These are phyloP conservation scores for Chironomus striatipennis DNA, from an alignment of 1,140 invertebrate genomes.

Conservation along the genomic window DNA sequence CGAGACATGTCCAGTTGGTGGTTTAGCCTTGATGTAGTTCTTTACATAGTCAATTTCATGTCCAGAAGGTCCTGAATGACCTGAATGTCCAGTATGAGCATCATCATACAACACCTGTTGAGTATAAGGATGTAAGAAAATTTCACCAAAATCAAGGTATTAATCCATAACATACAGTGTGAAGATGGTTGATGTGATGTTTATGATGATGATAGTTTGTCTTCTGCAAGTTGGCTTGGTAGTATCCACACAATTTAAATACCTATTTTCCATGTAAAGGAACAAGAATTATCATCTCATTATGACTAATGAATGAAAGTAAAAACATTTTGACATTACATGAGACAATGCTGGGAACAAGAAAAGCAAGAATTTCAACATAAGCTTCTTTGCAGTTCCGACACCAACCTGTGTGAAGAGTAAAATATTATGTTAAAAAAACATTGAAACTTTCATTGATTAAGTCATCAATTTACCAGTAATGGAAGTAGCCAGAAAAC, in stretches of 20 bases:
- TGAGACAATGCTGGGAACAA: conserved; percentile 70
- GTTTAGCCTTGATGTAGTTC: conserved; percentile 37
- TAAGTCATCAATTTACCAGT: conserved; percentile 32
- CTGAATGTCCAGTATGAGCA: neutral
- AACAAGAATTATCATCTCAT: neutral
- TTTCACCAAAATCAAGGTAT: no score
- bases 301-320: neutral
- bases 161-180: conserved; percentile 49
- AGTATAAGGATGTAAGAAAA: no score
- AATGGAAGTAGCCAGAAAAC: conserved; percentile 65
- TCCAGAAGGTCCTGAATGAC: neutral
- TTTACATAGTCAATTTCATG: conserved; percentile 29
- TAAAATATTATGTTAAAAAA: neutral
- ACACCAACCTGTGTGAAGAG: conserved; percentile 49
- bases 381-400: conserved; percentile 69
- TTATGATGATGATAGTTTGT: conserved; percentile 74
- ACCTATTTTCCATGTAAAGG: conserved; percentile 35
- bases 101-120: conserved; percentile 19
- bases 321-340: conserved; percentile 22
- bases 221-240: conserved; percentile 56
- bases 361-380: conserved; percentile 70
- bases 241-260: conserved; percentile 75
- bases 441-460: neutral
- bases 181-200: conserved; percentile 58
- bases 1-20: conserved; percentile 37